phyloP scores from a whole-genome alignment of 30 jellyfish, hydroid and myxozoan genomes.

The Aurelia aurita region DNA sequence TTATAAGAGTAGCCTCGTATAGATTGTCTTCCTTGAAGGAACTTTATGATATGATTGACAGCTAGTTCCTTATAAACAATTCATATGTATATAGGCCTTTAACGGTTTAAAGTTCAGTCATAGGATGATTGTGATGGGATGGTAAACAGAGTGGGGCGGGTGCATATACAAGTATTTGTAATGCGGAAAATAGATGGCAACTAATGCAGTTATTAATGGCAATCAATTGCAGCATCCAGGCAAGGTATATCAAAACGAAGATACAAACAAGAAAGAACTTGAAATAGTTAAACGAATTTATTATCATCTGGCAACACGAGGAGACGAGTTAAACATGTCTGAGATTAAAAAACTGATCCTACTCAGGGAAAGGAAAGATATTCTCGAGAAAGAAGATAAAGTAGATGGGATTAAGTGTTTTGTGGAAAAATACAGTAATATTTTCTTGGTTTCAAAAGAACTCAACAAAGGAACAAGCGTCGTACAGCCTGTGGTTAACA shows the following conservation, averaged over 20 bases:
- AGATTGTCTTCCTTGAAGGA: slow-evolving; percentile 68
- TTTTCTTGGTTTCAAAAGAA: slow-evolving; percentile 52
- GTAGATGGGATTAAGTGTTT: slow-evolving; percentile 45
- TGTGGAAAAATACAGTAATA: slow-evolving; percentile 39
- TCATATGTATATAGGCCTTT: neutral
- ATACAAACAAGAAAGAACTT: no score
- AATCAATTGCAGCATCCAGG: no score
- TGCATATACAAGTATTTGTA: no score
- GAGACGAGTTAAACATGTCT: slow-evolving; percentile 15
- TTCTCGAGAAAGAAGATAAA: neutral
- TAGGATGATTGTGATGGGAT: no score
- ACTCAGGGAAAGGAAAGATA: neutral
- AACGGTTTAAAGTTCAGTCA: neutral
- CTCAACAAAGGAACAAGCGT: slow-evolving; percentile 33
- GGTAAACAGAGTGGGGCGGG: neutral
- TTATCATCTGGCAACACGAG: neutral
- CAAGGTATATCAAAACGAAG: no score
- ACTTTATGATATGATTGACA: slow-evolving; percentile 48
- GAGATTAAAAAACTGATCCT: slow-evolving; percentile 5
- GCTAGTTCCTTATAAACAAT: slow-evolving; percentile 39
- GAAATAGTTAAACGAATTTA: slow-evolving; percentile 26
- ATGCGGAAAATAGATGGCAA: no score
- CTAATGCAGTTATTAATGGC: no score
- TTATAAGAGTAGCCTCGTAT: slow-evolving; percentile 41
- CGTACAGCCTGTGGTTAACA: slow-evolving; percentile 68